Base-by-base conservation (phyloP, 2,797 vertebrate genomes). In the Alauda arvensis region DNA sequence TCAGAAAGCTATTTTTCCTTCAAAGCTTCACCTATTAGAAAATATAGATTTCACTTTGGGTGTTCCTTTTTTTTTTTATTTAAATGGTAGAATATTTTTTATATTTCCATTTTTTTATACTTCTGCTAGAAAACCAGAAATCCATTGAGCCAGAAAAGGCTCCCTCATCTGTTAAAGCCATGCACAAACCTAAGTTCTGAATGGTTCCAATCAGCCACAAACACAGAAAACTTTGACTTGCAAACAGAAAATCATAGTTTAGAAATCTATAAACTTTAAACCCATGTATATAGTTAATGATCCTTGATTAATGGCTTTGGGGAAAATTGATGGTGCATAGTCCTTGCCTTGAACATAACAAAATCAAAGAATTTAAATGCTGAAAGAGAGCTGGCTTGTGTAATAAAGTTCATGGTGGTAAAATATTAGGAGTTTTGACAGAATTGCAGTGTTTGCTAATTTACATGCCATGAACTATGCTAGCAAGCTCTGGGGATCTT, bases 391-490 rank as follows among this genome's bases (percentile, higher is more conserved):
- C 24, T 52, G 17, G 31, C 61, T 57, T 18, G 39, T 51, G 29
- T 57, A 92, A 82, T 74, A 76, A 91, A 86, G 83, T 90, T 90
- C 88, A 77, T 45, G 49, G 40, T 25, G 49, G 33, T 56, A 65
- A 94, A 45, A 85, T 34, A 63, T 12, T 18, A 59, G 42, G 28
- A 70, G 43, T 68, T 90, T 62, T 69, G 68, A 79, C 39, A 77
- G 42, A 69, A 66, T 11, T 8, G 21, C 45, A 40, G 17, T 4
- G 15, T 78, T 80, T 65, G 56, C 14, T 85, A 43, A 83, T 85
- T 59, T 69, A 52, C 23, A 39, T 86, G 45, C 49, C 62, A 37
- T 57, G 28, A 67, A 48, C 48, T 52, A 77, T 23, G 57, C 46
- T 59, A 76, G 88, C 17, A 19, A 76, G 77, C 76, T 84, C 45